phyloP scores from a whole-genome alignment of 2,113 vertebrate genomes.

The Nanorana parkeri region DNA sequence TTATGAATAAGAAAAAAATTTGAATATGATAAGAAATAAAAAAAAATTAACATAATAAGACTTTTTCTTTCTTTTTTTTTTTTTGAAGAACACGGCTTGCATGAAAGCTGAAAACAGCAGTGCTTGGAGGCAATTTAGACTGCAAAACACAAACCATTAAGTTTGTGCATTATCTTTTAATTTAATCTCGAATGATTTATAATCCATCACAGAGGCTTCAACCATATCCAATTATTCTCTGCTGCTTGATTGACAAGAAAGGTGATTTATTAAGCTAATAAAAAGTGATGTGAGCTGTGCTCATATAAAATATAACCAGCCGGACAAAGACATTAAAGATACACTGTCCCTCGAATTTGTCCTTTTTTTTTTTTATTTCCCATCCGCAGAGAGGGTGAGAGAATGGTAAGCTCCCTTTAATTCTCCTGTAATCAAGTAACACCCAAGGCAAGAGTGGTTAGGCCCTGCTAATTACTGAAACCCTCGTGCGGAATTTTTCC shows the following conservation, averaged over 20 bases:
- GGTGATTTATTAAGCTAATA: slow-evolving; percentile 99
- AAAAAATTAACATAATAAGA: slow-evolving; percentile 75
- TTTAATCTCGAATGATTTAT: slow-evolving; percentile 99
- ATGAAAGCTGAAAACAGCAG: slow-evolving; percentile 99
- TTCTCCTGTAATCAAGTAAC: slow-evolving; percentile 79
- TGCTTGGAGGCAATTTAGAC: slow-evolving; percentile 99
- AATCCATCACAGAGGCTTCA: slow-evolving; percentile 99
- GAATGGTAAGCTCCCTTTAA: slow-evolving; percentile 76
- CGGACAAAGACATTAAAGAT: slow-evolving; percentile 92
- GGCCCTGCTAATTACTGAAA: slow-evolving; percentile 69
- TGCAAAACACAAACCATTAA: slow-evolving; percentile 99
- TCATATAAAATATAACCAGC: slow-evolving; percentile 96
- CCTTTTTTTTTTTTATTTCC: slow-evolving; percentile 66
- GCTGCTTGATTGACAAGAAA: slow-evolving; percentile 99
- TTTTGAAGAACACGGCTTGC: slow-evolving; percentile 93
- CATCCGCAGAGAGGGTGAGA: slow-evolving; percentile 63
- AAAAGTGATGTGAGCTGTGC: slow-evolving; percentile 99
- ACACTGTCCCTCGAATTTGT: slow-evolving; percentile 82
- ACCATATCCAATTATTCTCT: slow-evolving; percentile 99
- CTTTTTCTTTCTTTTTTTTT: slow-evolving; percentile 71
- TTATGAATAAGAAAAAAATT: slow-evolving; percentile 33
- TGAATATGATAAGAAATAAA: slow-evolving; percentile 32
- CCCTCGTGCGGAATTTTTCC: background rate
- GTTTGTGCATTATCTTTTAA: slow-evolving; percentile 99
- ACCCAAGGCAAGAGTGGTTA: slow-evolving; percentile 72